Percentiles rank a stretch among this genome's conserved stretches.
These are phyloP conservation scores for Euspilapteryx auroguttella DNA, from an alignment of 2,888 invertebrate genomes.

Conservation along the genomic window DNA sequence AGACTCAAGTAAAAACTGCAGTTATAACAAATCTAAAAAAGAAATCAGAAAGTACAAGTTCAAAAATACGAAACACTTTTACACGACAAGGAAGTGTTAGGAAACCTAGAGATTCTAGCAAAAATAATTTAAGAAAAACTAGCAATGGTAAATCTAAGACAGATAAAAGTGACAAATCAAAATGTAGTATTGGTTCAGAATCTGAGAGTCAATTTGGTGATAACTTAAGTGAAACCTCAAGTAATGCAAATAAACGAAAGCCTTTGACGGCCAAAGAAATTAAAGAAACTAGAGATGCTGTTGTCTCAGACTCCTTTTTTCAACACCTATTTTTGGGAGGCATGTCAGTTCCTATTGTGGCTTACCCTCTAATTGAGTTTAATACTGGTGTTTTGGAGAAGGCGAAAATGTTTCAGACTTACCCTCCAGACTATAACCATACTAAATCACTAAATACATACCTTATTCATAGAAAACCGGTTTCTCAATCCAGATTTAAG, in stretches of 20 bases:
- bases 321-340: slow-evolving; percentile 70
- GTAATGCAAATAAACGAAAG: slow-evolving; percentile 19
- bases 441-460: slow-evolving; percentile 69
- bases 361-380: slow-evolving; percentile 26
- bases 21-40: slow-evolving; percentile 38
- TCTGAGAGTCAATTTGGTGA: slow-evolving; percentile 34
- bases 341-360: slow-evolving; percentile 14
- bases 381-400: slow-evolving; percentile 68
- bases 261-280: slow-evolving; percentile 41
- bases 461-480: slow-evolving; percentile 69
- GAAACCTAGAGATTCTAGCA: slow-evolving; percentile 24
- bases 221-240: slow-evolving; percentile 32
- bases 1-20: slow-evolving; percentile 32
- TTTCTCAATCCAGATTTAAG: slow-evolving; percentile 72
- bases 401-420: slow-evolving; percentile 68
- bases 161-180: slow-evolving; percentile 15
- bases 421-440: slow-evolving; percentile 34
- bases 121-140: slow-evolving; percentile 17
- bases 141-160: slow-evolving; percentile 19
- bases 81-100: too few species aligned
- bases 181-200: slow-evolving; percentile 20
- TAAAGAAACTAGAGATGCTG: slow-evolving; percentile 57
- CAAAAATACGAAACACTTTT: not conserved
- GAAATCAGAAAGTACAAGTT: slow-evolving; percentile 1
- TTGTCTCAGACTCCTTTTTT: slow-evolving; percentile 69